Base-by-base conservation (phyloP, 1,140 invertebrate species). In the Pseudomyrmex sp. region DNA sequence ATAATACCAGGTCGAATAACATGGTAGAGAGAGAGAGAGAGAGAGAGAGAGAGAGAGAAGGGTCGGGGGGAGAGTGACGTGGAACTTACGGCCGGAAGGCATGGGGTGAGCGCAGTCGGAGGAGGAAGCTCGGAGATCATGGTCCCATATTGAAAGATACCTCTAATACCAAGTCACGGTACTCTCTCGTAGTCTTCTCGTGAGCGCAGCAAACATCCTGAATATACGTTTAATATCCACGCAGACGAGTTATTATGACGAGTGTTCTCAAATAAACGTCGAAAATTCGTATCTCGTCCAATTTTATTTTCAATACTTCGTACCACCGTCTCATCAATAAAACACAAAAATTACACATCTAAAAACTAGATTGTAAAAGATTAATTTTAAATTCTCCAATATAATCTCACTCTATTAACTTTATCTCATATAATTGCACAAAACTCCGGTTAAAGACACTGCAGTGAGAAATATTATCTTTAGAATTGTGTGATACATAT, bases 221-320 rank as follows among this genome's bases (percentile, higher is more conserved):
- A 82, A 84, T 88, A 84, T 88, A 87, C 80, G 59, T 85, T 90
- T 90, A 90, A 90, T 90, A 90, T 90, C 86, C 69, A 86, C 69
- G 65, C 73, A 85, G 82, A 83, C 68, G 66, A 18, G 18, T 88
- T 87, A 77, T 88, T 59, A 58, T 82, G 88, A 85, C 82, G 76
- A 61, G 72, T 88, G 86, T 48, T 8, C 72, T 18, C 26, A 46
- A 15, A 59, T n/a, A 59, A n/a, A 69, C 18, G 8, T 18, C 20
- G 1, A 61, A 50, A 7, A 58, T 35, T 35, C 35, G 35, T 13
- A 18, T 56, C 15, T 50, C 1, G 2, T 61, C 4, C 9, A 65
- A 35, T 80, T 80, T 54, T 44, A 75, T 7, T 75, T 75, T 54
- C 5, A 35, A 35, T 35, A 35, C 4, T 35, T 35, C 4, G 26